Percentiles rank a stretch among this genome's conserved stretches.
Evolutionary conservation across 2,113 vertebrate genomes (phyloP).

Genomic region (Mustelus asterias): DNA sequence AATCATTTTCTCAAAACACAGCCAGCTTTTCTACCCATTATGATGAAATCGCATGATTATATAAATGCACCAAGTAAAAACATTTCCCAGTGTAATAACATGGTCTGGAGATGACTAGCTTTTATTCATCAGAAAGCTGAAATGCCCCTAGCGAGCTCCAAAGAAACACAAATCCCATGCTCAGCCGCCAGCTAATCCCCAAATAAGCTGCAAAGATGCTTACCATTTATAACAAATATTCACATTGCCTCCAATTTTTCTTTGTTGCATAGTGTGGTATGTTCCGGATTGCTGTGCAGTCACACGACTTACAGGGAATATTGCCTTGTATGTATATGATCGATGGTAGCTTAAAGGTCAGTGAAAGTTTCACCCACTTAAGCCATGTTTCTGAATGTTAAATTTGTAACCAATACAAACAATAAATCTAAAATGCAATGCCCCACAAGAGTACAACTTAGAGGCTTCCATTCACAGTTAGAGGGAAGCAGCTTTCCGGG

Average conservation of each 20-base stretch:
- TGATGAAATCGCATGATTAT: neutral
- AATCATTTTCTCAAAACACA: neutral
- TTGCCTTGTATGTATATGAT: neutral
- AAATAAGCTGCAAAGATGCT: neutral
- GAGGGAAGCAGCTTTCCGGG: neutral
- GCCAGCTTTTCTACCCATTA: neutral
- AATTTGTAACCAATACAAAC: neutral
- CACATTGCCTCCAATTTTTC: neutral
- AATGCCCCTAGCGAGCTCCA: neutral
- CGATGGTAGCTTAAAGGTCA: neutral
- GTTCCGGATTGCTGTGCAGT: too few species aligned
- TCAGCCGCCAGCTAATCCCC: neutral
- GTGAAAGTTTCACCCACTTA: too few species aligned
- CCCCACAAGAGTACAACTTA: neutral
- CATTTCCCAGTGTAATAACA: neutral
- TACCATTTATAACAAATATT: neutral
- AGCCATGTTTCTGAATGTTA: neutral
- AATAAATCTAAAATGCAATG: slow-evolving; percentile 7
- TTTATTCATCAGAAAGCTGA: neutral
- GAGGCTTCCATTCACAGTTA: neutral
- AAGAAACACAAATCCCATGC: neutral
- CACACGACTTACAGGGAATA: neutral
- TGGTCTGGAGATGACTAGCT: too few species aligned
- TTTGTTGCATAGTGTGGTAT: neutral
- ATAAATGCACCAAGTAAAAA: neutral